These are phyloP conservation scores for Phyllopteryx taeniolatus DNA, from an alignment of 2,113 vertebrate genomes.

Conservation along the genomic window DNA sequence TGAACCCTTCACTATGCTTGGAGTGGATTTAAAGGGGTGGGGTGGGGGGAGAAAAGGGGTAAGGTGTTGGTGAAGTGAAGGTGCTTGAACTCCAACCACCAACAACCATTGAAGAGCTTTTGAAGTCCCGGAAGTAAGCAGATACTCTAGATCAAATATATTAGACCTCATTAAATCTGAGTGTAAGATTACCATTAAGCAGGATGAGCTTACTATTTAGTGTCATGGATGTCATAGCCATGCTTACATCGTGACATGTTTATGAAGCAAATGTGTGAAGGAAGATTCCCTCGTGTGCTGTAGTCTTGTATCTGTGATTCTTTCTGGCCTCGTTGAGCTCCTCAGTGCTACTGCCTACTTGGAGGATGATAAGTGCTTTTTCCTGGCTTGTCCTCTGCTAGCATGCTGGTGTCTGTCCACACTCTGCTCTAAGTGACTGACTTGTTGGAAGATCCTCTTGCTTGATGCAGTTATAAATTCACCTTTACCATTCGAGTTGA, in stretches of 20 bases:
- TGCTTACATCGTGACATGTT: background rate
- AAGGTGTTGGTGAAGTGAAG: constrained; percentile 7
- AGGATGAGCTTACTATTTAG: background rate
- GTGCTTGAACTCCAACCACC: constrained; percentile 4
- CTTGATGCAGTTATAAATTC: background rate
- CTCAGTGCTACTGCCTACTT: constrained; percentile 56
- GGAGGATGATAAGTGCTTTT: constrained; percentile 47
- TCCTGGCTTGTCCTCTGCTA: constrained; percentile 27
- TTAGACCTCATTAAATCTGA: constrained; percentile 6
- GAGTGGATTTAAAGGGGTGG: constrained; percentile 17
- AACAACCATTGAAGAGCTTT: constrained; percentile 6
- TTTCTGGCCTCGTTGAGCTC: constrained; percentile 31
- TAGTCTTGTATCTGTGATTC: constrained; percentile 21
- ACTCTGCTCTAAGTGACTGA: constrained; percentile 4
- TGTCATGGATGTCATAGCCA: background rate
- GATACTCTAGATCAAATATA: constrained; percentile 1
- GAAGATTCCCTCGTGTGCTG: constrained; percentile 24
- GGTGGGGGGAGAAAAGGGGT: background rate
- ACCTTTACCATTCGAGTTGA: constrained; percentile 12
- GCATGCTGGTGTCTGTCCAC: constrained; percentile 22
- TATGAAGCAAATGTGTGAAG: constrained; percentile 11
- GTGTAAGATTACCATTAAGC: background rate
- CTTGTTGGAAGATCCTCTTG: constrained; percentile 10
- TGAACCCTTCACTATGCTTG: constrained; percentile 19
- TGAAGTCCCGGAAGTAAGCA: background rate